A percentile compares a stretch with the other conserved stretches of the same genome.
Evolutionary conservation across 2,797 vertebrate species (phyloP).

Genomic region (Gambelia wislizenii): DNA sequence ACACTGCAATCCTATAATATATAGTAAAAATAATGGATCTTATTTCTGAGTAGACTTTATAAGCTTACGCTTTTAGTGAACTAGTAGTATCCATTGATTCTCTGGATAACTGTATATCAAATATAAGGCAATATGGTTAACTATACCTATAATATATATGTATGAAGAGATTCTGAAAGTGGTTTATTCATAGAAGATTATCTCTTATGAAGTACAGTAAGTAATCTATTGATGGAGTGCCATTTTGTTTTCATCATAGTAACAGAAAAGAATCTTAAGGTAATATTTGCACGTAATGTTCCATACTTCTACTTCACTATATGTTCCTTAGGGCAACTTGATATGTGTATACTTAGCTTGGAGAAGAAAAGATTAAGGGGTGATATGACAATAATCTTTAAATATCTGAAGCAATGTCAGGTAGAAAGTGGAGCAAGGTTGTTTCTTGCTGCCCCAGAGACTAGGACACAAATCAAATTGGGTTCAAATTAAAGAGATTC

Average conservation of each 20-base stretch:
- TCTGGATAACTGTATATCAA: background rate
- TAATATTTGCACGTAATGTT: background rate
- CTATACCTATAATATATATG: conserved; percentile 29
- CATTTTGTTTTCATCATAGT: conserved; percentile 37
- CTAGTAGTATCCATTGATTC: background rate
- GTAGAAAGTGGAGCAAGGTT: too few relatives aligned
- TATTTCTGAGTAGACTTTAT: background rate
- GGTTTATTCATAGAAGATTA: conserved; percentile 31
- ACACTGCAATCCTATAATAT: background rate
- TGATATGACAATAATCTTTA: background rate
- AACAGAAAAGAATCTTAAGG: conserved; percentile 25
- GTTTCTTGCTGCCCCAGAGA: too few relatives aligned
- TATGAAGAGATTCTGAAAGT: conserved; percentile 25
- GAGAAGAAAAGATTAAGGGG: too few relatives aligned
- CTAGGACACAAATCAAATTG: too few relatives aligned
- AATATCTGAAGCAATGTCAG: too few relatives aligned
- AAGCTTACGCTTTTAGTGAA: background rate
- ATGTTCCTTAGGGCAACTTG: background rate
- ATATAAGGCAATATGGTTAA: conserved; percentile 23
- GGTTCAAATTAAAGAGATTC: too few relatives aligned
- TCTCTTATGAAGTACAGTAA: conserved; percentile 8
- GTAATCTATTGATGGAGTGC: background rate
- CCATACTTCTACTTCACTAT: background rate
- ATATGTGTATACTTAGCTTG: background rate
- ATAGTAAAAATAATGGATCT: background rate